A percentile compares a stretch with the other conserved stretches of the same genome.
These are phyloP conservation scores for Simalia tracyae DNA, from an alignment of 2,797 vertebrate species.

Conservation along the genomic window DNA sequence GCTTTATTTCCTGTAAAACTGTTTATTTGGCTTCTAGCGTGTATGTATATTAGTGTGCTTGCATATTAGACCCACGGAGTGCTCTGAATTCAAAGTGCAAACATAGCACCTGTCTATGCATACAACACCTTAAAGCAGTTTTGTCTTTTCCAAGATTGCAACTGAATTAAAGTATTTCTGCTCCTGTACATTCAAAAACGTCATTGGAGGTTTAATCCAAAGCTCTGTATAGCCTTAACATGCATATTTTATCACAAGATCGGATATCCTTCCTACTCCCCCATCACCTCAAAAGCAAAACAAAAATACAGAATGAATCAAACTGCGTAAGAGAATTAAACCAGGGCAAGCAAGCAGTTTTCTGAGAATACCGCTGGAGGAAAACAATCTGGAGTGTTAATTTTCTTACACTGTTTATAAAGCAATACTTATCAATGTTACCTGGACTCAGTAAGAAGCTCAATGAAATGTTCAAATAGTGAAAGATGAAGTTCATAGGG, in stretches of 20 bases:
- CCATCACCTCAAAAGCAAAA: background rate
- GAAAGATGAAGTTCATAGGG: conserved; percentile 98
- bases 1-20: background rate
- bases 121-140: background rate
- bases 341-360: too few species aligned
- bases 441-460: conserved; percentile 98
- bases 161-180: background rate
- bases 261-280: background rate
- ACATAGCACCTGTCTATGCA: background rate
- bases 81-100: background rate
- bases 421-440: conserved; percentile 52
- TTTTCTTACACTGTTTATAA: background rate
- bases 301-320: background rate
- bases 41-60: background rate
- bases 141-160: background rate
- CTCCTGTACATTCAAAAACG: background rate
- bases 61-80: background rate
- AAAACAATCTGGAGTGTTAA: background rate
- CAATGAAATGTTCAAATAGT: conserved; percentile 97
- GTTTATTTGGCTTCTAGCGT: background rate
- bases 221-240: background rate
- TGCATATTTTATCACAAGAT: background rate
- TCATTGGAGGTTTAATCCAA: background rate
- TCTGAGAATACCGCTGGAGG: background rate
- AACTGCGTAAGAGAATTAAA: background rate